These are phyloP conservation scores for Tridacna crocea DNA, from an alignment of 2,888 invertebrate genomes.

Conservation along the genomic window DNA sequence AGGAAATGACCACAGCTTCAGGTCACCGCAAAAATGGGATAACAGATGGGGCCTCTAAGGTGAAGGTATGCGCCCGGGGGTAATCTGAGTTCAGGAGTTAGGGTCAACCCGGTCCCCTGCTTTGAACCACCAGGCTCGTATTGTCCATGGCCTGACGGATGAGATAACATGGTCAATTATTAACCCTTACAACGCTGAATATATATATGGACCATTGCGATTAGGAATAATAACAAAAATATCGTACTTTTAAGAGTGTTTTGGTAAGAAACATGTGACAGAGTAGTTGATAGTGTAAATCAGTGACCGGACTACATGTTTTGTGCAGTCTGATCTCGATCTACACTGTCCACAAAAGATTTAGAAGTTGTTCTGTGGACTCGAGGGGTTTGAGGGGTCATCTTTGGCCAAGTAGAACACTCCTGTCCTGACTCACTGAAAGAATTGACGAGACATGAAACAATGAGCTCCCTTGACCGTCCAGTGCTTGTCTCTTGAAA, in stretches of 20 bases:
- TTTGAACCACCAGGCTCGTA: not conserved
- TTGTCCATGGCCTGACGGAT: conserved; percentile 18
- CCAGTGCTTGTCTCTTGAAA: too few relatives aligned
- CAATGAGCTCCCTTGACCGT: too few relatives aligned
- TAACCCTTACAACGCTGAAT: not conserved
- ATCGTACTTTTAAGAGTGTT: too few relatives aligned
- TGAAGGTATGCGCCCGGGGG: conserved; percentile 22
- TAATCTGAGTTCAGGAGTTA: conserved; percentile 39
- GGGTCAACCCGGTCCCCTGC: conserved; percentile 28
- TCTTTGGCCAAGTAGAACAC: conserved; percentile 18
- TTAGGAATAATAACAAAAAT: too few relatives aligned
- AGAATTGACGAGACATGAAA: not conserved
- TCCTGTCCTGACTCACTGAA: conserved; percentile 9
- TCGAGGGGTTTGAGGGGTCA: not conserved
- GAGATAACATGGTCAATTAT: conserved; percentile 14
- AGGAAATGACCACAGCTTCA: conserved; percentile 24
- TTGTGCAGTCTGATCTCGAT: too few relatives aligned
- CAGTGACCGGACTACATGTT: too few relatives aligned
- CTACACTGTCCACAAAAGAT: too few relatives aligned
- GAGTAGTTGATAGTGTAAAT: too few relatives aligned
- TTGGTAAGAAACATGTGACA: too few relatives aligned
- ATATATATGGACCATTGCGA: too few relatives aligned
- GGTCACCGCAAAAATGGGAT: conserved; percentile 19
- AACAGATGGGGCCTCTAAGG: conserved; percentile 14
- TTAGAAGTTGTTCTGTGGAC: too few relatives aligned